Conservation (phyloP, 1,140 invertebrate genomes). For the Marisa cornuarietis region DNA sequence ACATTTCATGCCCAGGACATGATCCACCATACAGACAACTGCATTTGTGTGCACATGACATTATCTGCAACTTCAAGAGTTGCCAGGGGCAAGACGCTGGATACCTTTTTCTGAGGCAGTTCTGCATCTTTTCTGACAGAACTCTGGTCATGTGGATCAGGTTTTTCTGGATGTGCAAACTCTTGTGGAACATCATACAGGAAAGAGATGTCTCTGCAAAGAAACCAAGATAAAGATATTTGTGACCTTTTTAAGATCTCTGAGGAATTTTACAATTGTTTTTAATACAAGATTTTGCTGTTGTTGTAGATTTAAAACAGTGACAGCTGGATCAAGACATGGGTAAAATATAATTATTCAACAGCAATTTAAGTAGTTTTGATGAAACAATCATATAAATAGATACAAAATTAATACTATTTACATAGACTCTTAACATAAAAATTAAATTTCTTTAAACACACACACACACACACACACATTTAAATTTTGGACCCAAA, state of each 20-base stretch:
- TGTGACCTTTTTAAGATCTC: neutral
- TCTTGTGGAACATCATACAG: slow-evolving; percentile 63
- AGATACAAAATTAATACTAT: neutral
- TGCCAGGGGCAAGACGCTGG: no score
- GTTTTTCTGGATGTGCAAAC: slow-evolving; percentile 43
- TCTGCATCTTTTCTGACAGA: slow-evolving; percentile 46
- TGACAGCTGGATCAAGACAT: neutral
- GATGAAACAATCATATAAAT: neutral
- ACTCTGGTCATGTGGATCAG: slow-evolving; percentile 55
- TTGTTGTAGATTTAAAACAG: neutral
- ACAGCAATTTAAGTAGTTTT: neutral
- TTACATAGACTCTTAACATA: neutral
- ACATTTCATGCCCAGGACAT: no score
- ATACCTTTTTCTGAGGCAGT: slow-evolving; percentile 47
- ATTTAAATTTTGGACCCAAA: no score
- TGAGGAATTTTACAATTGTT: slow-evolving; percentile 3
- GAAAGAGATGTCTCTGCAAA: slow-evolving; percentile 65
- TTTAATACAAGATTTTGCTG: neutral
- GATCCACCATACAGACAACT: no score
- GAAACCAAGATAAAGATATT: slow-evolving; percentile 13
- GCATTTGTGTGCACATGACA: no score
- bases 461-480: no score
- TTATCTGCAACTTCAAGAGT: no score
- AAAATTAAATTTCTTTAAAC: no score
- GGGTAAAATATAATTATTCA: neutral